Base-by-base conservation (phyloP, 2,888 invertebrate genomes). In the Drosophila atroscutellata region DNA sequence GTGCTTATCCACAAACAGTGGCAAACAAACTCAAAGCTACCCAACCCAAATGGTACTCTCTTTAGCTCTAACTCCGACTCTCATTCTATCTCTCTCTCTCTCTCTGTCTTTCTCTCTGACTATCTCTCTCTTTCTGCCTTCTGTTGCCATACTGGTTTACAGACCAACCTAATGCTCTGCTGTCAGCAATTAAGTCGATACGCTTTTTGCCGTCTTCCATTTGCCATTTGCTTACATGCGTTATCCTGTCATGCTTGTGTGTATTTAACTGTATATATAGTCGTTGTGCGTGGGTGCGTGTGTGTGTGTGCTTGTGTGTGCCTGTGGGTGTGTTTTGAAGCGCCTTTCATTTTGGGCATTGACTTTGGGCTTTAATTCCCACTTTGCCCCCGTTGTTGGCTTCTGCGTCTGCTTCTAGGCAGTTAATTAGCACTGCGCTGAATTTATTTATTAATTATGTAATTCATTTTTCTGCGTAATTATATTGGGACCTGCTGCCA, bases 361-460 rank as follows among this genome's bases (percentile, higher is more conserved):
- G 78, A 73, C 81, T 81, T 81, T 81, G 39, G 54, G 52, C 73
- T 75, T 76, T 78, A 72, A 76, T 80, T 72, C 78, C 71, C 63
- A 52, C 37, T 36, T 50, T 59, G 64, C 7, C 45, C 3, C 30
- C 28, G 15, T 28, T 28, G 28, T 42, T 42, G 11, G 20, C 28
- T 37, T 24, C 24, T 26, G 47, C 28, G 11, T 26, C 56, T 52
- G 37, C 49, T 75, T 49, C 54, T 50, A 51, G 72, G 49, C 68
- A 66, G 84, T 87, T 86, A 89, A 89, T 89, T 86, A 86, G 87
- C 74, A 62, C 62, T 81, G 83, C 88, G 80, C 68, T 61, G 86
- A 87, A 83, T 89, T 79, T 85, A 80, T 85, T 89, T 89, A 86
- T 89, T 89, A 86, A 86, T 86, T 86, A 87, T 87, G 88, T 86